A percentile compares a stretch with the other conserved stretches of the same genome.
Evolutionary conservation across 2,797 vertebrate species (phyloP).

Genomic region (Graptemys geographica): DNA sequence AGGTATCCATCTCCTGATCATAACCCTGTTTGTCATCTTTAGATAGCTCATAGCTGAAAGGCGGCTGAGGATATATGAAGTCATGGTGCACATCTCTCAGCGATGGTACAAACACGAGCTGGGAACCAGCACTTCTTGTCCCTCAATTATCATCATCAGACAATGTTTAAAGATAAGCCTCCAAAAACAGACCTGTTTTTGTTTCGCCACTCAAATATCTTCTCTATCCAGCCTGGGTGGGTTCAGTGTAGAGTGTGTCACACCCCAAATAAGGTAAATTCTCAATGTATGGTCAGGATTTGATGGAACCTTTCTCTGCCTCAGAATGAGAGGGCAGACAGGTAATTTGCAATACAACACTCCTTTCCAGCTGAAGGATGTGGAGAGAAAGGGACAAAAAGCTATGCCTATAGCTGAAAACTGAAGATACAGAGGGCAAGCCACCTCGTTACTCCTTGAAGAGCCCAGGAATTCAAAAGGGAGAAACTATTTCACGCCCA

Average conservation of each 20-base stretch:
- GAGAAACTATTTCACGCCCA: not conserved
- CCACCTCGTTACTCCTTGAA: not conserved
- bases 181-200: fast-evolving
- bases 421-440: not conserved
- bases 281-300: fast-evolving
- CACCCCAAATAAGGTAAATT: fast-evolving
- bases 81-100: slow-evolving; percentile 91
- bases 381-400: too few species aligned
- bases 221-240: not conserved
- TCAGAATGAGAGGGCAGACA: fast-evolving
- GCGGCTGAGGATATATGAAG: slow-evolving; percentile 92
- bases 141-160: too few species aligned
- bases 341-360: not conserved
- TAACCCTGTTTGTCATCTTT: slow-evolving; percentile 81
- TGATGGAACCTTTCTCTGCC: not conserved
- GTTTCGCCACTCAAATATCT: fast-evolving
- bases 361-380: fast-evolving
- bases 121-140: slow-evolving; percentile 84
- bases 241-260: fast-evolving
- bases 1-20: too few species aligned
- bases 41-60: slow-evolving; percentile 82
- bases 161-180: too few species aligned
- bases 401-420: too few species aligned
- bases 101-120: slow-evolving; percentile 90
- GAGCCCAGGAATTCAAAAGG: not conserved